These are phyloP conservation scores for Masticophis lateralis DNA, from an alignment of 2,797 vertebrate species.

Conservation along the genomic window DNA sequence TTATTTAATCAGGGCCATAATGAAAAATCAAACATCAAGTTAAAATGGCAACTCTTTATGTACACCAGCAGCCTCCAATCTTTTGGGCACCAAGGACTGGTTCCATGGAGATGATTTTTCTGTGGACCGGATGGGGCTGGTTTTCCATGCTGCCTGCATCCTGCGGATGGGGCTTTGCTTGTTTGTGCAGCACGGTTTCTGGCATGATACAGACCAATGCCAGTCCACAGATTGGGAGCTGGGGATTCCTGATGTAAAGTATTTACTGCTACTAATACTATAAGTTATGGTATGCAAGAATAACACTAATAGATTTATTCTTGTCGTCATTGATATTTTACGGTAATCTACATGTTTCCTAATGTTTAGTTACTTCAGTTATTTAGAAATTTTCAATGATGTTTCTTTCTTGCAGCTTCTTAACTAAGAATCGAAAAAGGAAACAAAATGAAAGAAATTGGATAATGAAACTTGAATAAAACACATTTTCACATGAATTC, in stretches of 20 bases:
- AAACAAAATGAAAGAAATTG: background rate
- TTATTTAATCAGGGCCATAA: background rate
- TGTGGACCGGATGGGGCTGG: background rate
- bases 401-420: background rate
- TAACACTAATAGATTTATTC: background rate
- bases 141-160: background rate
- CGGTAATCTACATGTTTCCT: background rate
- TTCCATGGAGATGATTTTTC: background rate
- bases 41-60: slow-evolving; percentile 3
- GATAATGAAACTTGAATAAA: background rate
- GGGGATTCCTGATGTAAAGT: background rate
- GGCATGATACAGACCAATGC: background rate
- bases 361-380: background rate
- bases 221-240: background rate
- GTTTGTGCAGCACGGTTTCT: background rate
- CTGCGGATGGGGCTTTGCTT: background rate
- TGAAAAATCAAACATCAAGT: background rate
- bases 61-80: background rate
- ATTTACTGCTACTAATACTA: slow-evolving; percentile 4
- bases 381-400: background rate
- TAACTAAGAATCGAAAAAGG: background rate
- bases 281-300: background rate
- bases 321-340: background rate
- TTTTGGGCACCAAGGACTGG: background rate
- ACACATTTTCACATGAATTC: background rate